Percentiles rank a stretch among this genome's conserved stretches.
Conservation (phyloP, 2,888 invertebrate species). For the Dasypolia templi region DNA sequence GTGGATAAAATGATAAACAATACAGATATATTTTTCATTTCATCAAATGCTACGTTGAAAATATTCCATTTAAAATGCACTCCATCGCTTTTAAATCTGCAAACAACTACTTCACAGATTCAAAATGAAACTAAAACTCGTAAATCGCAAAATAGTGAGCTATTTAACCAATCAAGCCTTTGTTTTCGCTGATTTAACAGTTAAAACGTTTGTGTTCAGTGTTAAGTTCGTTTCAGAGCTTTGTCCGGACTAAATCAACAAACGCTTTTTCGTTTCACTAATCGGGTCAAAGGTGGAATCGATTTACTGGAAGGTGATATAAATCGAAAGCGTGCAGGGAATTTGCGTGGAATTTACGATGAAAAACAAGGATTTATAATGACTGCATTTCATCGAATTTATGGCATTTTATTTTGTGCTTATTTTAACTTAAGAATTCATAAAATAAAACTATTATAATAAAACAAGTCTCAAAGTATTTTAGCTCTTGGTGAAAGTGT, state of each 20-base stretch:
- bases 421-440: neutral
- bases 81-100: neutral
- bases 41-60: neutral
- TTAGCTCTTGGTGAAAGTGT: no score
- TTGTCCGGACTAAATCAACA: slow-evolving; percentile 63
- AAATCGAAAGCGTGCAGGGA: slow-evolving; percentile 15
- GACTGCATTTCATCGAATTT: neutral
- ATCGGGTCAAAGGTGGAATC: slow-evolving; percentile 54
- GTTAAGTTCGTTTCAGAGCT: slow-evolving; percentile 60
- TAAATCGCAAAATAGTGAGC: slow-evolving; percentile 33
- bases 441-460: no score
- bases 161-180: slow-evolving; percentile 62
- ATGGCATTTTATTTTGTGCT: neutral
- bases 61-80: slow-evolving; percentile 2
- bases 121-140: slow-evolving; percentile 33
- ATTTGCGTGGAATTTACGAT: neutral
- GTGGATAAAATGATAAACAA: neutral
- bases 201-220: slow-evolving; percentile 60
- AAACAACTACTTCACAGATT: slow-evolving; percentile 17
- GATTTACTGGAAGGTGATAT: slow-evolving; percentile 27
- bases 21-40: neutral
- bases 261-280: slow-evolving; percentile 60
- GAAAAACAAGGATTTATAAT: neutral
- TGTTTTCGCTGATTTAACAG: slow-evolving; percentile 61
- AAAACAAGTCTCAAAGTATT: no score